A percentile compares a stretch with the other conserved stretches of the same genome.
Conservation (phyloP, 2,113 vertebrate genomes). For the Cephalopholis sonnerati region DNA sequence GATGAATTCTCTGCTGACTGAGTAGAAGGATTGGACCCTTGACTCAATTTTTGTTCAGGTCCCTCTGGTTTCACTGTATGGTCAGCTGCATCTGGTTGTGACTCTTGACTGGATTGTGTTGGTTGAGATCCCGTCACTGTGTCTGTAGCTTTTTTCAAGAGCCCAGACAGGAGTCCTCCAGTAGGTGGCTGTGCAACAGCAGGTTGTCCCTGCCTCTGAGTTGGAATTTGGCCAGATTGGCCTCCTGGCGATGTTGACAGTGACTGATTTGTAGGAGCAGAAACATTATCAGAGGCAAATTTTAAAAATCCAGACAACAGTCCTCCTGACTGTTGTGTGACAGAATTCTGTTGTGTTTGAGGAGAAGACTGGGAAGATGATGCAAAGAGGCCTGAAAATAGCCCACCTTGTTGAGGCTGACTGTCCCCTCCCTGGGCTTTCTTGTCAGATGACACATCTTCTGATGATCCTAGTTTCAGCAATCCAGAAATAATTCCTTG, state of each 20-base stretch:
- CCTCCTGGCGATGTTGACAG: constrained; percentile 20
- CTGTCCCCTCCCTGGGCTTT: constrained; percentile 57
- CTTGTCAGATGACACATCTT: constrained; percentile 68
- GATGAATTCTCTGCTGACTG: constrained; percentile 72
- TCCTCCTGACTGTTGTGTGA: constrained; percentile 69
- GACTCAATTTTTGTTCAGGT: constrained; percentile 22
- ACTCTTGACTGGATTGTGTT: constrained; percentile 44
- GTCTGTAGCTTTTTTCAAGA: constrained; percentile 79
- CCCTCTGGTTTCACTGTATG: constrained; percentile 33
- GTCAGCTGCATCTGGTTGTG: constrained; percentile 32
- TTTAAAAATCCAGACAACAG: constrained; percentile 82
- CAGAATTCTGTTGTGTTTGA: constrained; percentile 58
- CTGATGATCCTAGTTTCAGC: constrained; percentile 83
- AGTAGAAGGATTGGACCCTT: constrained; percentile 23
- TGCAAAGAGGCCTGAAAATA: constrained; percentile 84
- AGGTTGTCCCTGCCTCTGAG: constrained; percentile 54
- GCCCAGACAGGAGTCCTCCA: constrained; percentile 75
- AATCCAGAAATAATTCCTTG: constrained; percentile 77
- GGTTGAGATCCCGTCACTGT: constrained; percentile 67
- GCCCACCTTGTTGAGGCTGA: constrained; percentile 77
- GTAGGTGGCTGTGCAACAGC: constrained; percentile 40
- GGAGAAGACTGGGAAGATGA: constrained; percentile 55
- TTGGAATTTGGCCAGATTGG: constrained; percentile 43
- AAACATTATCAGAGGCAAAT: constrained; percentile 73
- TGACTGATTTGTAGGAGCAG: constrained; percentile 57